Evolutionary conservation across 2,888 invertebrate species (phyloP).

Genomic region (Tetramorium bicarinatum): DNA sequence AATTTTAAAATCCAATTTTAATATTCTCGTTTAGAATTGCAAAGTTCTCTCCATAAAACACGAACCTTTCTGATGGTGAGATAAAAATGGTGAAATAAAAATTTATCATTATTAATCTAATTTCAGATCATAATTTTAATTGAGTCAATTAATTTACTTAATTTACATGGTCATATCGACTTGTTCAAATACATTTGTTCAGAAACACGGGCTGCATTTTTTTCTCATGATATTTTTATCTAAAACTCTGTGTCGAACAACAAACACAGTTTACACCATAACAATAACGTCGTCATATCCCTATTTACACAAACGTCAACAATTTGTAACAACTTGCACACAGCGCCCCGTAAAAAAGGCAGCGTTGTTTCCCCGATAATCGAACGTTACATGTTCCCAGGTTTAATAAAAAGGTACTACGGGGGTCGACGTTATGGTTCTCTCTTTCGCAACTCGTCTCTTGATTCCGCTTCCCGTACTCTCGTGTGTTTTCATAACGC

Average conservation of each 20-base stretch:
- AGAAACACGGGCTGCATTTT: neutral
- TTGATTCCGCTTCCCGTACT: neutral
- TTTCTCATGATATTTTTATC: neutral
- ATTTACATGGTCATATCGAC: neutral
- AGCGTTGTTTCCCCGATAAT: neutral
- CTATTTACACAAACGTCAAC: slow-evolving; percentile 6
- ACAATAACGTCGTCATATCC: slow-evolving; percentile 34
- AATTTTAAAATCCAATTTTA: slow-evolving; percentile 5
- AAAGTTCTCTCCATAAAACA: neutral
- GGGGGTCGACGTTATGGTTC: neutral
- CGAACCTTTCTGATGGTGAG: neutral
- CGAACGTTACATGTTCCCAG: neutral
- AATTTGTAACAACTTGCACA: slow-evolving; percentile 8
- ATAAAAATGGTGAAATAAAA: neutral
- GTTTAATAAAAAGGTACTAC: slow-evolving; percentile 28
- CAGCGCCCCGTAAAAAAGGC: neutral
- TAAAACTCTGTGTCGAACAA: neutral
- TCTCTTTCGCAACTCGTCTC: neutral
- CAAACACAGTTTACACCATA: slow-evolving; percentile 4
- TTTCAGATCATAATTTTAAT: neutral
- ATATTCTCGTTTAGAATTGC: neutral
- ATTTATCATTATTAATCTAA: slow-evolving; percentile 10
- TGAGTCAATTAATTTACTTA: neutral
- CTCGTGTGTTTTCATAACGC: slow-evolving; percentile 36
- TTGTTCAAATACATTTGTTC: neutral